phyloP scores from a whole-genome alignment of 2,113 vertebrate genomes.

The Panthera tigris region DNA sequence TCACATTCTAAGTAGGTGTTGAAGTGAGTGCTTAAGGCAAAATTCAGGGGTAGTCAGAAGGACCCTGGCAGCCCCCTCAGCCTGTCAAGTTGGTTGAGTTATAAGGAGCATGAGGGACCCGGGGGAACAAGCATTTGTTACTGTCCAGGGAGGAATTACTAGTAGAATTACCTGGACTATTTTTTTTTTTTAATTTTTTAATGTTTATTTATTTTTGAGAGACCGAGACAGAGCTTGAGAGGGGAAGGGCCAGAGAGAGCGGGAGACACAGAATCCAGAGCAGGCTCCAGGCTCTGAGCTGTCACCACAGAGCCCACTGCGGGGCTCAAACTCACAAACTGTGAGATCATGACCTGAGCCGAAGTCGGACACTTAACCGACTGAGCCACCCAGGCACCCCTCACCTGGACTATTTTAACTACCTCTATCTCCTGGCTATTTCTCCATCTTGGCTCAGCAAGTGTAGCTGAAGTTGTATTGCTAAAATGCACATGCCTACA shows the following conservation, averaged over 20 bases:
- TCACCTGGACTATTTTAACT: not conserved
- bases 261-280: no score
- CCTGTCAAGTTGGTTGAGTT: constrained; percentile 45
- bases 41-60: not conserved
- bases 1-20: not conserved
- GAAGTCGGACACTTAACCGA: no score
- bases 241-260: no score
- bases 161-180: not conserved
- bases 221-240: no score
- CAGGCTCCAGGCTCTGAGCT: no score
- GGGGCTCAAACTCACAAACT: no score
- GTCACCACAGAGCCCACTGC: no score
- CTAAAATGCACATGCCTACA: not conserved
- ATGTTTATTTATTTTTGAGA: no score
- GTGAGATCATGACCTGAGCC: no score
- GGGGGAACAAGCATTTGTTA: not conserved
- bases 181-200: not conserved
- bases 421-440: not conserved
- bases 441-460: not conserved
- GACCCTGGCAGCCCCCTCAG: not conserved
- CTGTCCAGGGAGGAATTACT: not conserved
- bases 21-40: constrained; percentile 36
- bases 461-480: not conserved
- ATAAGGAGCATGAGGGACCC: not conserved
- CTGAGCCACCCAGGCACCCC: no score